Base-by-base conservation (phyloP, 2,888 invertebrate species). In the Pandemis heparana region DNA sequence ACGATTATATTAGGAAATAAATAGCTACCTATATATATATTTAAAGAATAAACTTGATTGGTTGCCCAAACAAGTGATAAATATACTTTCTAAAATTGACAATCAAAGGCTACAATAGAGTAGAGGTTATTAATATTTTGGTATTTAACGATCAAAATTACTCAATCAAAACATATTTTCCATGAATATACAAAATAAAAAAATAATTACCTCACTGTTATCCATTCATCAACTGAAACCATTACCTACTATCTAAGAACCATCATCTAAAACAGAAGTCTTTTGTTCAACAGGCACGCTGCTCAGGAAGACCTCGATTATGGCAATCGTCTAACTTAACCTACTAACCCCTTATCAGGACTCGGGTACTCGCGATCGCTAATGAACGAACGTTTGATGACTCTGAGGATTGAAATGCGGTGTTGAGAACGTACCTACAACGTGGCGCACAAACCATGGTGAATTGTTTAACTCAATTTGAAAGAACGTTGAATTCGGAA, bases 261-360 rank as follows among this genome's bases (percentile, higher is more conserved):
- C 74, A 65, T 70, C 53, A 23, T 43, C 60, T 53, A 63, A 61
- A 46, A 66, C 59, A 73, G 56, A 38, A 59, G 63, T 23, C 39
- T 64, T 59, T 62, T 72, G 32, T 63, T 9, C 14, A 63, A 59
- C 53, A 43, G 38, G 73, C 59, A n/a, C 23, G 68, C 68, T 53
- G 74, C 60, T 65, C 64, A 65, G 74, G 64, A 71, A 77, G 56
- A 68, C 76, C 72, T 71, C 71, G 61, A 53, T 74, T 77, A 77
- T 76, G 77, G 76, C 77, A 78, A 77, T 69, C 74, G 66, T 71
- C 66, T 74, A 68, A 70, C 62, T 51, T 77, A 76, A 67, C 56
- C 69, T 75, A 75, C 59, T 61, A 46, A 65, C 69, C 69, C 69
- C 69, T 73, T 73, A 73, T 73, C 73, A 23, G 63, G 51, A 32